Percentiles rank a stretch among this genome's conserved stretches.
Conservation (phyloP, 2,888 invertebrate genomes). For the Aleiodes alternator region DNA sequence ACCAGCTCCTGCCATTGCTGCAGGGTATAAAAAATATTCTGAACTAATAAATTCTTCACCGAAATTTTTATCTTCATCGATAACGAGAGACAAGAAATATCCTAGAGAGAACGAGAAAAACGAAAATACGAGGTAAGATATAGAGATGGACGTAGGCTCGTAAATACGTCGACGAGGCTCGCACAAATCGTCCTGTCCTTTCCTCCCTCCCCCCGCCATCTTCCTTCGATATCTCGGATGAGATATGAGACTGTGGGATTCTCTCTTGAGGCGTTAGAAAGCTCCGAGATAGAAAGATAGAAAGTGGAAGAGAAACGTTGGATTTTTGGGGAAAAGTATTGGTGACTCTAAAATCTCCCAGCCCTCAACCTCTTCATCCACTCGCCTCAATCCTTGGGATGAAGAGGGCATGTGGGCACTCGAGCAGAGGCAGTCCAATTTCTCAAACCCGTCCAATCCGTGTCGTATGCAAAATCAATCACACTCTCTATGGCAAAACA, state of each 20-base stretch:
- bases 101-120: background rate
- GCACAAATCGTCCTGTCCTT: slow-evolving; percentile 67
- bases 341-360: slow-evolving; percentile 48
- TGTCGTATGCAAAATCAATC: slow-evolving; percentile 76
- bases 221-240: slow-evolving; percentile 61
- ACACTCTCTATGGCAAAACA: slow-evolving; percentile 59
- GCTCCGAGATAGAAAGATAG: slow-evolving; percentile 47
- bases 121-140: slow-evolving; percentile 53
- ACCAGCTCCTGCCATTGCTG: background rate
- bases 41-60: slow-evolving; percentile 11
- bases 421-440: slow-evolving; percentile 71
- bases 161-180: slow-evolving; percentile 68
- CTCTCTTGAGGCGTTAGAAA: slow-evolving; percentile 39
- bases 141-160: slow-evolving; percentile 61
- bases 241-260: slow-evolving; percentile 58
- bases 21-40: no score
- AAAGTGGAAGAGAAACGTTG: slow-evolving; percentile 42
- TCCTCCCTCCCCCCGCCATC: background rate
- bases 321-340: slow-evolving; percentile 50
- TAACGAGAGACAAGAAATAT: slow-evolving; percentile 25
- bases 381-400: background rate
- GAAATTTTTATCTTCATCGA: slow-evolving; percentile 31
- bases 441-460: slow-evolving; percentile 76
- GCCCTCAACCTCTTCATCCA: background rate
- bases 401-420: slow-evolving; percentile 46